Evolutionary conservation across 2,113 vertebrate genomes (phyloP), one percentile per base, ranked within the genome.

Genomic region (Psammodynastes pulverulentus): DNA sequence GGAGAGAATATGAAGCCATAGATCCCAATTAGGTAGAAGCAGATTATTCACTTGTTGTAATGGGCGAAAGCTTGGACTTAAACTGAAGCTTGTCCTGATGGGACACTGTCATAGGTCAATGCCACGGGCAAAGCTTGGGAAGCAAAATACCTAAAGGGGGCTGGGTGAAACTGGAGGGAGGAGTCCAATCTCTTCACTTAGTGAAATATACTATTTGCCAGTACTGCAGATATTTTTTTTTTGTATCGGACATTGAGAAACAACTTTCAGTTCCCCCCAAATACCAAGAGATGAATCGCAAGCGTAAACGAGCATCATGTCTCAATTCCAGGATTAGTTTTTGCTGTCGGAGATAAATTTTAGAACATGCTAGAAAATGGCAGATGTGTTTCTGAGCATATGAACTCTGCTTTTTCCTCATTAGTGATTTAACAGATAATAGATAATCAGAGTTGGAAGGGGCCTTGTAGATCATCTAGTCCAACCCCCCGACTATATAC

Each of bases 61-160:
- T 49, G 21, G 7, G 26, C n/a, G 45, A 58, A 51, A 34, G 43
- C 19, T 43, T 26, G 39, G 67, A 84, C 13, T 39, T 92, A n/a
- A 21, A 29, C 72, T 58, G 51, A 34, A 84, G 51, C 43, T 89
- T 92, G 67, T 92, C 52, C 91, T 92, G 43, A 58, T 92, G 51
- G 87, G 91, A 84, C 87, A 49, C 87, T 39, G 26, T 21, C 29
- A 17, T 53, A 84, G 91, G 72, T 92, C 91, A 89, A 84, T 92
- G 87, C 91, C 91, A 92, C 6, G 72, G 51, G 67, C 91, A 92
- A 92, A 92, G 91, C 51, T 92, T 92, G 67, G 52, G 87, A 84
- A n/a, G 23, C 87, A 58, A 85, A 92, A 92, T 92, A 53, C 87
- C 89, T n/a, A 79, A 52, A 89, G 84, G 87, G 51, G 91, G 52